Conservation (phyloP, 92 coral and sea anemone species). For the Blastomussa wellsi region DNA sequence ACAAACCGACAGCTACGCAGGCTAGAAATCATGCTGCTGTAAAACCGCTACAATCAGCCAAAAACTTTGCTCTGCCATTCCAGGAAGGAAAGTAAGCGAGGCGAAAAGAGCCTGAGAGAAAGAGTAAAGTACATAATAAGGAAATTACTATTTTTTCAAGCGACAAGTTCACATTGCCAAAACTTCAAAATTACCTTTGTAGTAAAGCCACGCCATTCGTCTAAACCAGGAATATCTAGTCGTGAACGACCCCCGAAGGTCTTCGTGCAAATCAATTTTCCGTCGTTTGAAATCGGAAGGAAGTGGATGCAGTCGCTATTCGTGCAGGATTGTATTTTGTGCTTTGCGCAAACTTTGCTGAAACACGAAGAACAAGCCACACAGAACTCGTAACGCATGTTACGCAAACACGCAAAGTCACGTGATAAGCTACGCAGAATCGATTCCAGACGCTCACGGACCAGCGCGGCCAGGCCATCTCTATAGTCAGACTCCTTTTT, state of each 20-base stretch:
- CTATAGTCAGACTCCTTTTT: constrained; percentile 17
- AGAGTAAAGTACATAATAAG: neutral
- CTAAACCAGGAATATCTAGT: constrained; percentile 49
- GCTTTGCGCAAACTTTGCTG: constrained; percentile 25
- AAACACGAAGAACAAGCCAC: constrained; percentile 69
- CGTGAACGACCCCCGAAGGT: constrained; percentile 60
- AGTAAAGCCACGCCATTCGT: constrained; percentile 47
- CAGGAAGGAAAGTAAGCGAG: too few species aligned
- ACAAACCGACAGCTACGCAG: too few species aligned
- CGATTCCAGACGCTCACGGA: constrained; percentile 48
- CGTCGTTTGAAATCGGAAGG: constrained; percentile 46
- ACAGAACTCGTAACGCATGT: constrained; percentile 58
- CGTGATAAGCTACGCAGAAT: constrained; percentile 54
- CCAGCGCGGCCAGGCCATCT: constrained; percentile 38
- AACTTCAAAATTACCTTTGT: constrained; percentile 16
- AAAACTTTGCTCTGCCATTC: too few species aligned
- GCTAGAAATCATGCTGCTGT: too few species aligned
- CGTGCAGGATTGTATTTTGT: constrained; percentile 41
- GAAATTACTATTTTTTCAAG: neutral
- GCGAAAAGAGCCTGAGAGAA: neutral
- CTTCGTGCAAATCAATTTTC: constrained; percentile 60
- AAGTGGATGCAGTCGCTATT: constrained; percentile 60
- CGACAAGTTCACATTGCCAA: neutral
- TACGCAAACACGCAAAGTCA: constrained; percentile 65
- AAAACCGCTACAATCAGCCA: too few species aligned